Evolutionary conservation across 2,888 invertebrate species (phyloP).

Genomic region (Drosophila demipolita): DNA sequence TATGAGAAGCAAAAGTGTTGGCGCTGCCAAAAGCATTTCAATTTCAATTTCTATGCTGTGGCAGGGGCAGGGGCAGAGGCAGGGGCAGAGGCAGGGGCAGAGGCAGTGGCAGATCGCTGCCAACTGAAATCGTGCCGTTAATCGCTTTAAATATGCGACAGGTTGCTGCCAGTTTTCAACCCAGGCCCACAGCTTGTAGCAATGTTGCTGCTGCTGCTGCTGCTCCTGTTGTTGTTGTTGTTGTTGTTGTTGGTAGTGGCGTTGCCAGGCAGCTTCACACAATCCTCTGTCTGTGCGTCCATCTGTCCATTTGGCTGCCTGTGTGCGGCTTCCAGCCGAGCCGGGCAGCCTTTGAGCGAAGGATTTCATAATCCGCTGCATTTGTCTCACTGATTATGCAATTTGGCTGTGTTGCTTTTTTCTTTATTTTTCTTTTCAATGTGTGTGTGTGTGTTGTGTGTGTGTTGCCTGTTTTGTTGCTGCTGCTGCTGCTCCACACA

Average conservation of each 20-base stretch:
- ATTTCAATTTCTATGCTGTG: conserved; percentile 70
- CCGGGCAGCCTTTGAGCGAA: conserved; percentile 65
- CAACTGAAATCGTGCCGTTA: conserved; percentile 73
- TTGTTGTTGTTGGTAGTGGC: conserved; percentile 29
- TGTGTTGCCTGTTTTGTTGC: conserved; percentile 9
- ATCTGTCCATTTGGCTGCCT: conserved; percentile 15
- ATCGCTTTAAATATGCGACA: conserved; percentile 77
- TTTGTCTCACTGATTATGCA: conserved; percentile 76
- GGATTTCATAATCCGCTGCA: conserved; percentile 74
- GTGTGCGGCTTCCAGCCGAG: conserved; percentile 54
- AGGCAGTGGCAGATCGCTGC: conserved; percentile 43
- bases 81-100: conserved; percentile 31
- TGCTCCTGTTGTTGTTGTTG: conserved; percentile 39
- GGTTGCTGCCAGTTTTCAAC: conserved; percentile 64
- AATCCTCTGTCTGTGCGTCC: conserved; percentile 16
- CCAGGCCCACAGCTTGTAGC: conserved; percentile 32
- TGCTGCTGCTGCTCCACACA: conserved; percentile 41
- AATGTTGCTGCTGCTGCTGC: conserved; percentile 27
- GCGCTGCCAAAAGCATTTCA: conserved; percentile 78
- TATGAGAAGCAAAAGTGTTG: conserved; percentile 61
- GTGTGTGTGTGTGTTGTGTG: background rate
- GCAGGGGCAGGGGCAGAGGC: conserved; percentile 5
- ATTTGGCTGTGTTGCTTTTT: conserved; percentile 46
- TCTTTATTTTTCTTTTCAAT: conserved; percentile 3
- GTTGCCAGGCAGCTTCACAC: conserved; percentile 36